Percentiles rank a stretch among this genome's conserved stretches.
phyloP scores from a whole-genome alignment of 2,113 vertebrate species.

The Sceloporus tristichus region DNA sequence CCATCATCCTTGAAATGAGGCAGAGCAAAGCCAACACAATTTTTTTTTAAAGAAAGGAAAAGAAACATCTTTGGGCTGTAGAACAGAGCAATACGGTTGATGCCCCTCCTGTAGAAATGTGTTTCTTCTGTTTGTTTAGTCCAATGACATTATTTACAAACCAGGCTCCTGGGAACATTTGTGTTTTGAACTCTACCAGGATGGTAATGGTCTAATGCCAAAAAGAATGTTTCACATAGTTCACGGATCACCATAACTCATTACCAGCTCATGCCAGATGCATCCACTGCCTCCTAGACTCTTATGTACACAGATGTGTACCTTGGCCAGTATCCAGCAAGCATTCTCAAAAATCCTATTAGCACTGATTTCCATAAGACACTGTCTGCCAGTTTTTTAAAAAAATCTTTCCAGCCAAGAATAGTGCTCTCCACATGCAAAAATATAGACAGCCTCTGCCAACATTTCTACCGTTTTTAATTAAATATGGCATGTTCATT shows the following conservation, averaged over 20 bases:
- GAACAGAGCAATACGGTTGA: not conserved
- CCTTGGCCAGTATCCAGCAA: not conserved
- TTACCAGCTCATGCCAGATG: not conserved
- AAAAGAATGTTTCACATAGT: conserved; percentile 11
- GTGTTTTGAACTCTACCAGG: conserved; percentile 21
- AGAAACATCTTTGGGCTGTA: not conserved
- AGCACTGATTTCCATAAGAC: conserved; percentile 23
- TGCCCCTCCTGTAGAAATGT: not conserved
- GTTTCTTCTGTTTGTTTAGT: conserved; percentile 23
- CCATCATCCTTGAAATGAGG: not conserved
- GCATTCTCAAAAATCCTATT: not conserved
- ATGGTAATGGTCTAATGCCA: not conserved
- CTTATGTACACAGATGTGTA: not conserved
- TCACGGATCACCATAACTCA: conserved; percentile 21
- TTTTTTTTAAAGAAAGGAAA: not conserved
- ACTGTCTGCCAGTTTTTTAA: conserved; percentile 31
- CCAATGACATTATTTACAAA: conserved; percentile 33
- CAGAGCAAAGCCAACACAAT: not conserved
- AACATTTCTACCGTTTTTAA: conserved; percentile 36
- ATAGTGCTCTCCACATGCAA: conserved; percentile 12
- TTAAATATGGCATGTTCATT: conserved; percentile 34
- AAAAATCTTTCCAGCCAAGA: conserved; percentile 42
- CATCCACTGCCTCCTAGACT: not conserved
- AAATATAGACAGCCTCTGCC: conserved; percentile 14
- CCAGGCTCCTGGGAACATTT: conserved; percentile 1